Conservation (phyloP, 1,140 invertebrate species). For the Drosophila tropicalis region DNA sequence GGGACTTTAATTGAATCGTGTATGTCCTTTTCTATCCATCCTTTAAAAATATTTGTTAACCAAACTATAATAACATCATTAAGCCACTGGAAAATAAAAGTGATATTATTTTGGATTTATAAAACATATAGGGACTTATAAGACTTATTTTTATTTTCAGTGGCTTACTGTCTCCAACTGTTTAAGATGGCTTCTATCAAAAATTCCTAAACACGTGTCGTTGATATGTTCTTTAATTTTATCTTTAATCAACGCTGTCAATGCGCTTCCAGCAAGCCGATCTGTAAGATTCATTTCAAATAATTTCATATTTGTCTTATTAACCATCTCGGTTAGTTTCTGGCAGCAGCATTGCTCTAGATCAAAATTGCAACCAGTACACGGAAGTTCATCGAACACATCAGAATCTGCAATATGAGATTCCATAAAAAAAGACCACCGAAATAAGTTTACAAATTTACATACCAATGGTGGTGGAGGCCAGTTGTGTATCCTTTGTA, state of each 20-base stretch:
- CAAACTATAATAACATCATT: constrained; percentile 92
- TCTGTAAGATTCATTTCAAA: constrained; percentile 91
- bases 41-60: constrained; percentile 91
- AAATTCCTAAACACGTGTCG: constrained; percentile 91
- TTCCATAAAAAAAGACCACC: not conserved
- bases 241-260: constrained; percentile 91
- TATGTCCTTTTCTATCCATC: constrained; percentile 84
- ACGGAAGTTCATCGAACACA: constrained; percentile 85
- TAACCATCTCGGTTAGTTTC: constrained; percentile 89
- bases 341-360: constrained; percentile 89
- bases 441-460: not conserved
- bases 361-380: constrained; percentile 89
- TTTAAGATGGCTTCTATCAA: constrained; percentile 90
- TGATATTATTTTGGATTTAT: not conserved
- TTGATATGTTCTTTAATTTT: constrained; percentile 92
- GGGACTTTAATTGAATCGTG: constrained; percentile 84
- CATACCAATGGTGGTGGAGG: constrained; percentile 50
- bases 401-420: constrained; percentile 83
- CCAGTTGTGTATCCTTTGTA: constrained; percentile 84
- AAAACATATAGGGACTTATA: too few species aligned
- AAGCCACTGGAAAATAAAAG: constrained; percentile 87
- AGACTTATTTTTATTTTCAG: not conserved
- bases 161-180: constrained; percentile 88
- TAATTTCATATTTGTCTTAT: constrained; percentile 90
- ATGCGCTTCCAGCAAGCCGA: constrained; percentile 90